Base-by-base conservation (phyloP, 2,113 vertebrate genomes). In the Rostratula benghalensis region DNA sequence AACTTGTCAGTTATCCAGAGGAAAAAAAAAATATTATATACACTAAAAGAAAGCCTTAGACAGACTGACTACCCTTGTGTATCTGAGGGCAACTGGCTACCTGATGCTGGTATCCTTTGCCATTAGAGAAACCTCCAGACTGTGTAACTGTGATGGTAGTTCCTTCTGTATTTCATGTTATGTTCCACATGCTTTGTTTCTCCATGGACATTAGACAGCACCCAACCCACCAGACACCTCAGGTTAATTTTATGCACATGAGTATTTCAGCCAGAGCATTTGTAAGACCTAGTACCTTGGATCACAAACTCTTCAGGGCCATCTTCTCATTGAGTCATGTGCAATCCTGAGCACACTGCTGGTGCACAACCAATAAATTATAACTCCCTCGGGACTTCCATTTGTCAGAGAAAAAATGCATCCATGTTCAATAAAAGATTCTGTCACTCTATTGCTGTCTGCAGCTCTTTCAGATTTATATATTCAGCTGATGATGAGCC, bases 401-500 rank as follows among this genome's bases (percentile, higher is more conserved):
- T 94, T 92, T 91, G 77, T 91, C 89, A 89, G 59, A 79, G 37
- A 70, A 94, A 94, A 95, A 96, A 91, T 23, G 41, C 65, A 80
- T 90, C 87, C 30, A n/a, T 77, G 59, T 95, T 94, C 83, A 94
- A 4, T 46, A 89, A 97, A 93, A 94, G 50, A 88, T 68, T 83
- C 94, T 95, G 87, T 89, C 80, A 57, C 61, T 91, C 80, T 89
- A 22, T 56, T 79, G 61, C 93, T 95, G 71, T 95, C 91, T 94
- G 90, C 82, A 89, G 93, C 79, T 78, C 79, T 94, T 88, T 92
- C 51, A 50, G 80, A 87, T 96, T 96, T 91, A 93, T 95, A 85
- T 89, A 95, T 92, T 96, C 94, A 94, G 67, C 92, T 84, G 69
- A 91, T 83, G 91, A 90, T 95, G 91, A 90, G 83, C 73, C 94